A percentile compares a stretch with the other conserved stretches of the same genome.
phyloP scores from a whole-genome alignment of 2,797 vertebrate genomes.

The Fratercula arctica region DNA sequence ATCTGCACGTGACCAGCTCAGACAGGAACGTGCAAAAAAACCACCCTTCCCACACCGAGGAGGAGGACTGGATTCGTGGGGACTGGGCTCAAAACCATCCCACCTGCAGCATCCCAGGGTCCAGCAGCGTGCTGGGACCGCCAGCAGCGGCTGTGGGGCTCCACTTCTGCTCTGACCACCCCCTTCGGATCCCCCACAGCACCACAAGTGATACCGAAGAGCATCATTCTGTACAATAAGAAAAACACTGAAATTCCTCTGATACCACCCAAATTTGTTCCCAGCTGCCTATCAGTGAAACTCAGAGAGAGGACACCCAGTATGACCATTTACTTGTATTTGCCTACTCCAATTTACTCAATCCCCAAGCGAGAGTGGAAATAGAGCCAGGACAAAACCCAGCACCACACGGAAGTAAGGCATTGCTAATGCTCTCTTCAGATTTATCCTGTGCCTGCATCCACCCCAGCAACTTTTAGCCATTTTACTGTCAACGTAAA shows the following conservation, averaged over 20 bases:
- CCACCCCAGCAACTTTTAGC: neutral
- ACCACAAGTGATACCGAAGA: no score
- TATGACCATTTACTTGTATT: no score
- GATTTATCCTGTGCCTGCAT: neutral
- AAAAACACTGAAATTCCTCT: neutral
- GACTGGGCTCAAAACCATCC: neutral
- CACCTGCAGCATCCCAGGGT: neutral
- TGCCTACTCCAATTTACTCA: no score
- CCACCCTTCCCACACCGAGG: fast-evolving
- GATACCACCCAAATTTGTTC: no score
- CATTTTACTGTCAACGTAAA: neutral
- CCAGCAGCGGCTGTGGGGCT: neutral
- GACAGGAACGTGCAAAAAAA: neutral
- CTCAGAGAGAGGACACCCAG: neutral
- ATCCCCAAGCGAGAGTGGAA: neutral
- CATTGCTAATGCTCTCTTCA: fast-evolving
- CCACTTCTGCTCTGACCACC: neutral
- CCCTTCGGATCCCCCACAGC: neutral
- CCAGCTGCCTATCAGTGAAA: neutral
- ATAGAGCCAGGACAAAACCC: neutral
- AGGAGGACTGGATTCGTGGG: fast-evolving
- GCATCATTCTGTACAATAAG: neutral
- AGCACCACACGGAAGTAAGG: neutral
- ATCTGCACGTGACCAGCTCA: neutral
- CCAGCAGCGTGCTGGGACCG: fast-evolving